These are phyloP conservation scores for Amphiduros pacificus DNA, from an alignment of 2,888 invertebrate genomes.

Conservation along the genomic window DNA sequence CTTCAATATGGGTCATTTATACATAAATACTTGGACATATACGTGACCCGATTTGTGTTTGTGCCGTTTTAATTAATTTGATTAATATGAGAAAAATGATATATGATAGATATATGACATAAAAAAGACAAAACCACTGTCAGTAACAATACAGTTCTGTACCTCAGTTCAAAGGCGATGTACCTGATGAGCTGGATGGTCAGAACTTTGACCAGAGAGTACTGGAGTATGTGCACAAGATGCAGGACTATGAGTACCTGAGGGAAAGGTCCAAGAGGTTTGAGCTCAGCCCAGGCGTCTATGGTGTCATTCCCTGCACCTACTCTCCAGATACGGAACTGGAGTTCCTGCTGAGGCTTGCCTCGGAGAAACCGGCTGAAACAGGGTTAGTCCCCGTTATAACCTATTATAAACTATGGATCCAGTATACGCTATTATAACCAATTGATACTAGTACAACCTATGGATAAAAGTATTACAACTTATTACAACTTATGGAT, in stretches of 20 bases:
- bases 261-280: conserved; percentile 89
- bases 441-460: too few relatives aligned
- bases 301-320: conserved; percentile 93
- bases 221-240: conserved; percentile 13
- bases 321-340: conserved; percentile 94
- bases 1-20: background rate
- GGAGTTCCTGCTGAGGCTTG: conserved; percentile 90
- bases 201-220: background rate
- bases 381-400: too few relatives aligned
- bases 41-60: background rate
- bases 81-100: background rate
- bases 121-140: background rate
- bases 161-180: conserved; percentile 20
- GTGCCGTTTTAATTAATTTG: too few relatives aligned
- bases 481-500: too few relatives aligned
- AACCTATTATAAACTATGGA: too few relatives aligned
- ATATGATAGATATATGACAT: background rate
- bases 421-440: too few relatives aligned
- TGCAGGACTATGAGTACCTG: conserved; percentile 63
- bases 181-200: conserved; percentile 12
- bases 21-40: background rate
- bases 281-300: conserved; percentile 87
- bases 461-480: too few relatives aligned
- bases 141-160: background rate
- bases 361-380: conserved; percentile 73